Percentiles rank a stretch among this genome's conserved stretches.
Conservation (phyloP, 2,888 invertebrate genomes). For the Acleris emargana region DNA sequence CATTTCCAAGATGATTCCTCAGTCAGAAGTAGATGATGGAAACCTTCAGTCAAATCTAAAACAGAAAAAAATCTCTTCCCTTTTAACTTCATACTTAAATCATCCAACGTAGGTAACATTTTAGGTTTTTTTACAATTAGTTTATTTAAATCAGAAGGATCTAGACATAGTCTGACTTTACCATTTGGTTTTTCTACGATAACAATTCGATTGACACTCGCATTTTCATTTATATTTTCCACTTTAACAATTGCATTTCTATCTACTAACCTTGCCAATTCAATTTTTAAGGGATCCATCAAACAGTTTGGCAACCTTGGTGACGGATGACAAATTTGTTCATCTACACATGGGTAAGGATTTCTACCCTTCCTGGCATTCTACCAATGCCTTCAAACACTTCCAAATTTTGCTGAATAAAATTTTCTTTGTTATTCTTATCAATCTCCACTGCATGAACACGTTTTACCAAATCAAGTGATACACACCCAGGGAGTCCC, state of each 20-base stretch:
- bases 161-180: constrained; percentile 25
- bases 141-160: constrained; percentile 38
- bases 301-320: constrained; percentile 17
- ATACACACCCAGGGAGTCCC: constrained; percentile 1
- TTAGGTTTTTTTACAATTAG: constrained; percentile 38
- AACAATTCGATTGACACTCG: constrained; percentile 38
- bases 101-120: constrained; percentile 36
- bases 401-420: background rate
- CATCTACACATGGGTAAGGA: constrained; percentile 11
- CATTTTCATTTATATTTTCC: constrained; percentile 35
- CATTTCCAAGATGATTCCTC: constrained; percentile 38
- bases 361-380: constrained; percentile 9
- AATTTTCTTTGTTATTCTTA: background rate
- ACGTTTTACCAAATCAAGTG: background rate
- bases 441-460: background rate
- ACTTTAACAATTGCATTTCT: constrained; percentile 38
- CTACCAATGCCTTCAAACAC: constrained; percentile 11
- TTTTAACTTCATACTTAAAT: constrained; percentile 3
- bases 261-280: constrained; percentile 21
- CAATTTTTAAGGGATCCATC: constrained; percentile 24
- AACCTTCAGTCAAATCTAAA: background rate
- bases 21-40: constrained; percentile 2
- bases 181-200: constrained; percentile 34
- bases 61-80: background rate
- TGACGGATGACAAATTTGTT: constrained; percentile 29